Evolutionary conservation across 1,140 invertebrate species (phyloP).

Genomic region (Caligus rogercresseyi): DNA sequence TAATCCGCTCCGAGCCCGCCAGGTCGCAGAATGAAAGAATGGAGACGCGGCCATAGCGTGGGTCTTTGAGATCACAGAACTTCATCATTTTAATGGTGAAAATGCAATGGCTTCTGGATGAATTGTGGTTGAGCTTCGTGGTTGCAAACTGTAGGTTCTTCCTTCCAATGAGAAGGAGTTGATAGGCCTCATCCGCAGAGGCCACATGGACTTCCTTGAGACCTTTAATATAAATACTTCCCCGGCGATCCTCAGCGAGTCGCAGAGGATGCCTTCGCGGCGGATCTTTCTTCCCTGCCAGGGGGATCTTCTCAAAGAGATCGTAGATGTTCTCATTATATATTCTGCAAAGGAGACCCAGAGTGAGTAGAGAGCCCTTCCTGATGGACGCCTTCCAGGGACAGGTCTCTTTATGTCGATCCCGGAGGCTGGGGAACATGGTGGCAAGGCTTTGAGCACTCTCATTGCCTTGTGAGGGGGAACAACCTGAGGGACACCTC

Average conservation of each 20-base stretch:
- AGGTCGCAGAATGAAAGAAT: conserved; percentile 68
- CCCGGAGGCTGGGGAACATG: neutral
- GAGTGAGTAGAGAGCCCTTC: conserved; percentile 29
- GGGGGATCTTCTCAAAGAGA: conserved; percentile 39
- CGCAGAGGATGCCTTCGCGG: conserved; percentile 29
- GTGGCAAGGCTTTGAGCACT: conserved; percentile 13
- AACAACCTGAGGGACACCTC: neutral
- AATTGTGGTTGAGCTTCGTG: conserved; percentile 62
- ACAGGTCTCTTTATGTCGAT: conserved; percentile 5
- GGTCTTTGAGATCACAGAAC: conserved; percentile 22
- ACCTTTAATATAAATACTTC: conserved; percentile 53
- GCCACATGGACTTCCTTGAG: conserved; percentile 40
- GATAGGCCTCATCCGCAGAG: conserved; percentile 56
- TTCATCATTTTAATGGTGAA: conserved; percentile 59
- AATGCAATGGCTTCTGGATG: conserved; percentile 69
- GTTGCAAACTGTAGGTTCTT: conserved; percentile 61
- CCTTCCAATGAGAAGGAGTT: conserved; percentile 48
- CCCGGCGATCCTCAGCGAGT: conserved; percentile 40
- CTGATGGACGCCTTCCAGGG: neutral
- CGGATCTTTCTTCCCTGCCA: conserved; percentile 31
- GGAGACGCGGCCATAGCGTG: conserved; percentile 19
- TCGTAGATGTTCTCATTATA: conserved; percentile 85
- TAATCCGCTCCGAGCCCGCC: conserved; percentile 70
- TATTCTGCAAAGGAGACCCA: conserved; percentile 77
- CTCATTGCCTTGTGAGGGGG: too few relatives aligned